A percentile compares a stretch with the other conserved stretches of the same genome.
phyloP scores from a whole-genome alignment of 2,113 vertebrate species.

The Hylia prasina region DNA sequence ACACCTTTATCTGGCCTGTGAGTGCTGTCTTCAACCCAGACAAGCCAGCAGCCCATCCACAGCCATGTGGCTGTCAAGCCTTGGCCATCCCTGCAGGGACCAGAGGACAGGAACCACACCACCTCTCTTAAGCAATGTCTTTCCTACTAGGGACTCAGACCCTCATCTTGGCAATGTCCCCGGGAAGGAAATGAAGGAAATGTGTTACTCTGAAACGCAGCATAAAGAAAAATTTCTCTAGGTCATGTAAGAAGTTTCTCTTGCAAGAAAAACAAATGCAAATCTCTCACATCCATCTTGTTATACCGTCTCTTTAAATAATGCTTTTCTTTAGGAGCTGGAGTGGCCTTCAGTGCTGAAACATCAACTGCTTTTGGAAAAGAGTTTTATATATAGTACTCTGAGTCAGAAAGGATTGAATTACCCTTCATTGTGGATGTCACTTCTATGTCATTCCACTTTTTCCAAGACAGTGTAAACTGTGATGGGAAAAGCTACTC shows the following conservation, averaged over 20 bases:
- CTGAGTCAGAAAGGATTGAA: background rate
- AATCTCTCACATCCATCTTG: background rate
- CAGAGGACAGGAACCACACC: background rate
- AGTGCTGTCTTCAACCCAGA: background rate
- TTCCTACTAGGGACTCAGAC: background rate
- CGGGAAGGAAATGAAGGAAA: background rate
- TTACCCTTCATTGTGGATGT: background rate
- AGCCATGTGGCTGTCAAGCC: background rate
- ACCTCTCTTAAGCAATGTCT: background rate
- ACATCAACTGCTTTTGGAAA: background rate
- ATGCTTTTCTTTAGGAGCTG: background rate
- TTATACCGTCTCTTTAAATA: background rate
- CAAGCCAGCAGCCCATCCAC: background rate
- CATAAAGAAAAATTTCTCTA: background rate
- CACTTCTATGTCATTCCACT: background rate
- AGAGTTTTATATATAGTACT: background rate
- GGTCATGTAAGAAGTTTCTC: background rate
- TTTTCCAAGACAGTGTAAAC: background rate
- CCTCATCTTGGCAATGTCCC: background rate
- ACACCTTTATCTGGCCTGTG: background rate
- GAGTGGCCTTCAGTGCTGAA: background rate
- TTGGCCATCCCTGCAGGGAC: rapidly evolving
- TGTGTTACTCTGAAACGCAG: background rate
- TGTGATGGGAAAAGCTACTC: background rate
- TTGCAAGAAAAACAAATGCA: background rate